Percentiles rank a stretch among this genome's conserved stretches.
Conservation (phyloP, 2,113 vertebrate species). For the Dendropsophus ebraccatus region DNA sequence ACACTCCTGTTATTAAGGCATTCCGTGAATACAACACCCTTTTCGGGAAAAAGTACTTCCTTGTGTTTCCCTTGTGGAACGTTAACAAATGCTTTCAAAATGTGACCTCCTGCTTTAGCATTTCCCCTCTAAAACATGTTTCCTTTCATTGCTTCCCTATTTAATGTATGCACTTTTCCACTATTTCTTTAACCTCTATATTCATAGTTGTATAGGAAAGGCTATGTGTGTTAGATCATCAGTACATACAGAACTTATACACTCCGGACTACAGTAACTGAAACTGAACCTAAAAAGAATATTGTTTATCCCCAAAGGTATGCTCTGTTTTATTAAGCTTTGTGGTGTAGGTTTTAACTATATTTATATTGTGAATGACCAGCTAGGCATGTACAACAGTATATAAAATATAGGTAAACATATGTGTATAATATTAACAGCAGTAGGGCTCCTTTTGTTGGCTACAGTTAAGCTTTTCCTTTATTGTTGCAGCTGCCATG, state of each 20-base stretch:
- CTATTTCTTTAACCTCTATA: not conserved
- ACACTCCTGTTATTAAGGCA: conserved; percentile 21
- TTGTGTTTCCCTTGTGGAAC: conserved; percentile 40
- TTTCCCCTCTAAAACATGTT: conserved; percentile 44
- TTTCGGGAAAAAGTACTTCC: conserved; percentile 42
- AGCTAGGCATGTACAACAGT: not conserved
- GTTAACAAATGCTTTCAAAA: conserved; percentile 31
- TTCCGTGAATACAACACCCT: conserved; percentile 47
- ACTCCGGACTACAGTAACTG: not conserved
- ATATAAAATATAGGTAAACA: not conserved
- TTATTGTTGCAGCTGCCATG: not conserved
- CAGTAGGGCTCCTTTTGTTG: not conserved
- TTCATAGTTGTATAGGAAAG: not conserved
- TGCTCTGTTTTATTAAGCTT: not conserved
- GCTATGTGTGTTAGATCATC: not conserved
- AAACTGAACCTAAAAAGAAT: not conserved
- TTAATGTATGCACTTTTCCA: conserved; percentile 27
- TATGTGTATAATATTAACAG: not conserved
- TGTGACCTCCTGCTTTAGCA: conserved; percentile 30
- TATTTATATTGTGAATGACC: not conserved
- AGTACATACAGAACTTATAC: not conserved
- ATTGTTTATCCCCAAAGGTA: not conserved
- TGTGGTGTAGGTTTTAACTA: not conserved
- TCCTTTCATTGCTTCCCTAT: conserved; percentile 15
- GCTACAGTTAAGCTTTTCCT: not conserved